Conservation (phyloP, 2,888 invertebrate genomes). For the Drosophila rellima region DNA sequence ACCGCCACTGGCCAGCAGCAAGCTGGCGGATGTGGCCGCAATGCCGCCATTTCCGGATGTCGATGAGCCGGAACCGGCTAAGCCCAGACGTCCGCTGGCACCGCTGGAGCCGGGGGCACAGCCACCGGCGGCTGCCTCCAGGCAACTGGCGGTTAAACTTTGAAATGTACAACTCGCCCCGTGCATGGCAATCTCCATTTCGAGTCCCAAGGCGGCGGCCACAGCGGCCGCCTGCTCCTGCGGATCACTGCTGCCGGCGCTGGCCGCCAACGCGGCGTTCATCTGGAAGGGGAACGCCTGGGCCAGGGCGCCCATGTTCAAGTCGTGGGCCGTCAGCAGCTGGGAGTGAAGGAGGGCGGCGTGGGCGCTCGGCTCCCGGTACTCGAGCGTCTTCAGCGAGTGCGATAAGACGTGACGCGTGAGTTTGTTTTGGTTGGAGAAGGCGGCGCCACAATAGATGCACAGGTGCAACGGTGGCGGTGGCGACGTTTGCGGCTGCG, state of each 20-base stretch:
- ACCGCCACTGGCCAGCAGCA: constrained; percentile 54
- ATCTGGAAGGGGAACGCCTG: constrained; percentile 86
- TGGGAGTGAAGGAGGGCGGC: constrained; percentile 88
- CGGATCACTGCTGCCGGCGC: constrained; percentile 80
- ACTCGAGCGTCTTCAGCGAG: constrained; percentile 94
- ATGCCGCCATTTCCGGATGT: constrained; percentile 84
- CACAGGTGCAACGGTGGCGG: constrained; percentile 87
- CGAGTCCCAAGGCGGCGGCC: constrained; percentile 83
- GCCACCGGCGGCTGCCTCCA: constrained; percentile 63
- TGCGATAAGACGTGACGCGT: constrained; percentile 95
- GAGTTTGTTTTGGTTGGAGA: constrained; percentile 96
- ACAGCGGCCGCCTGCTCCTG: constrained; percentile 83
- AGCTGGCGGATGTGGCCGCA: constrained; percentile 66
- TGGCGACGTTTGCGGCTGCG: constrained; percentile 71
- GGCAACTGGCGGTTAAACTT: constrained; percentile 74
- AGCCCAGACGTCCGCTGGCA: constrained; percentile 60
- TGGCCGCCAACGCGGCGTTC: constrained; percentile 83
- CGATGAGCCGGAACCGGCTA: constrained; percentile 74
- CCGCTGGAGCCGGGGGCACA: constrained; percentile 57
- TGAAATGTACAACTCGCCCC: constrained; percentile 73
- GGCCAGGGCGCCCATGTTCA: constrained; percentile 81
- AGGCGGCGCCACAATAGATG: constrained; percentile 95
- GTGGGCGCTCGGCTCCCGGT: constrained; percentile 89
- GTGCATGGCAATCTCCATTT: constrained; percentile 80
- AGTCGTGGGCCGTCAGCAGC: constrained; percentile 83